phyloP scores from a whole-genome alignment of 2,113 vertebrate species.

The Zapornia atra region DNA sequence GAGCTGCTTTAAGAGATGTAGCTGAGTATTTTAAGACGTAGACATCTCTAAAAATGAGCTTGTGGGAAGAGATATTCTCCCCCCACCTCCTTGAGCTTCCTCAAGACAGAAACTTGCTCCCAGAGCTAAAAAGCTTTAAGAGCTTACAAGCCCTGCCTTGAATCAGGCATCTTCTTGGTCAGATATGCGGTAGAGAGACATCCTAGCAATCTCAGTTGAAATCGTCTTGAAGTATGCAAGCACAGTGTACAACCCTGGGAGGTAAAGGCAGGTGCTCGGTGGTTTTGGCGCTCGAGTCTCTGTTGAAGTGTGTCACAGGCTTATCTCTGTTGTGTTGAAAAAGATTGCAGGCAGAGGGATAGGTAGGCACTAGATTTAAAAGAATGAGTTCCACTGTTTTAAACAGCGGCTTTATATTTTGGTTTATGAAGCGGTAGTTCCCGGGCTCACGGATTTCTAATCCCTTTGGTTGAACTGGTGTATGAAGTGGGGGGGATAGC shows the following conservation, averaged over 20 bases:
- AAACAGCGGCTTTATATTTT: background rate
- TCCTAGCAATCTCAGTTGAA: fast-evolving
- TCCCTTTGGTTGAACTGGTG: background rate
- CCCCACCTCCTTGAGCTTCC: background rate
- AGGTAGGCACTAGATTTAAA: background rate
- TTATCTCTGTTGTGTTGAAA: background rate
- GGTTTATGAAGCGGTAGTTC: background rate
- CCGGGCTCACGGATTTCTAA: background rate
- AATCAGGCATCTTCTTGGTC: background rate
- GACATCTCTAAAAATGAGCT: background rate
- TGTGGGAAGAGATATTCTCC: background rate
- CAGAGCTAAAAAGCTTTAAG: background rate
- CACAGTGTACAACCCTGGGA: fast-evolving
- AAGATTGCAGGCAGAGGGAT: background rate
- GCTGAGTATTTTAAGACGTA: background rate
- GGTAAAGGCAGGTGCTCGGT: background rate
- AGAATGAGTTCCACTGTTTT: background rate
- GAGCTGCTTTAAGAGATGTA: background rate
- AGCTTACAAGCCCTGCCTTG: background rate
- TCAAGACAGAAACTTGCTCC: background rate
- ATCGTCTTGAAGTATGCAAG: background rate
- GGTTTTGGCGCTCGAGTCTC: background rate
- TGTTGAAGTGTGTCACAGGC: background rate
- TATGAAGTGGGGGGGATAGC: background rate
- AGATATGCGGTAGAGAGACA: background rate